Base-by-base conservation (phyloP, 2,888 invertebrate species). In the Trichopria drosophilae region DNA sequence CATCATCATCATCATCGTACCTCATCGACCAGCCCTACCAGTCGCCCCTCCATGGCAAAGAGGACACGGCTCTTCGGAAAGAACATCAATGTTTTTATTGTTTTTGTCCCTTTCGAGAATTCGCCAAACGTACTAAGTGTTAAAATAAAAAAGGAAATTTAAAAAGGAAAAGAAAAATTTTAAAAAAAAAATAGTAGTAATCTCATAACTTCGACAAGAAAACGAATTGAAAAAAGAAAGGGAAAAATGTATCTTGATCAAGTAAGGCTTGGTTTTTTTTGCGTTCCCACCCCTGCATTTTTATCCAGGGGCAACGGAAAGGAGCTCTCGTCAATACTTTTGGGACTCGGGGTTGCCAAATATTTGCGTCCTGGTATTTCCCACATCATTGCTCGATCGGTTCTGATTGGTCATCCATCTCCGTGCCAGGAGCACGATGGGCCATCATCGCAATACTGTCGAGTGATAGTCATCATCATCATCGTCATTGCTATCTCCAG, bases 11-110 rank as follows among this genome's bases (percentile, higher is more conserved):
- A 67, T 66, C 68, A 67, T 68, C 44, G 71, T 72, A 74, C 53
- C 55, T 56, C 52, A 52, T 37, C 48, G 55, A 50, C 53, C 55
- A 53, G 53, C n/a, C 72, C 71, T 74, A 74, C 64, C 73, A 72
- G 67, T 63, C 69, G 66, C 69, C 71, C 73, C 71, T 75, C 76
- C 75, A 70, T 71, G 73, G 73, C 67, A 73, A 76, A 76, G 76
- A 76, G 76, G 75, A 73, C 69, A 69, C 64, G 71, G 67, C 76
- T 76, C 76, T 76, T 76, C 75, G 76, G 75, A 76, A 76, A 76
- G 75, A 76, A 76, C 73, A 76, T 75, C 72, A 70, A 75, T 68
- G 59, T 67, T 70, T 71, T 69, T 71, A 65, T 69, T 63, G 59
- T 64, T 68, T 55, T 47, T 58, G 58, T 51, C 44, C 37, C 28